Evolutionary conservation across 2,888 invertebrate genomes (phyloP).

Genomic region (Polydrusus pterygomalis): DNA sequence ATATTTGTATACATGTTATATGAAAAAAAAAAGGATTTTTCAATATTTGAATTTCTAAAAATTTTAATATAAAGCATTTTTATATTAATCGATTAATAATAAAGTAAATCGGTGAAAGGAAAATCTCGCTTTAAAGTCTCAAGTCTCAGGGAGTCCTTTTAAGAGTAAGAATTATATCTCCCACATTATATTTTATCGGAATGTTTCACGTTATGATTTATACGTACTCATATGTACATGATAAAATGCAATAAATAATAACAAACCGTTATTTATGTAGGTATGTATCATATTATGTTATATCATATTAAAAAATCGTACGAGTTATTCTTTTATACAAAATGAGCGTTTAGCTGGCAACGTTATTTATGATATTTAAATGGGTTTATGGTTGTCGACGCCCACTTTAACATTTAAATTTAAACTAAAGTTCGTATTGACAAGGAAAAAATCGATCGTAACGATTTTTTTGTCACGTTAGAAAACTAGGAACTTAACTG

Average conservation of each 20-base stretch:
- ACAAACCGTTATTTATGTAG: slow-evolving; percentile 4
- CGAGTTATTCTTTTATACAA: not conserved
- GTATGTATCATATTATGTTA: not conserved
- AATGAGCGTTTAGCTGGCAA: not conserved
- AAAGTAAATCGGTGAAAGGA: too few species aligned
- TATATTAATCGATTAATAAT: too few species aligned
- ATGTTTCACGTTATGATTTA: not conserved
- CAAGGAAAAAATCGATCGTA: not conserved
- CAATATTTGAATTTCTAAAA: too few species aligned
- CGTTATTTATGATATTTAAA: slow-evolving; percentile 8
- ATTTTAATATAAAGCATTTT: too few species aligned
- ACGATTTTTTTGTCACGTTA: too few species aligned
- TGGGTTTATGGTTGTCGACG: slow-evolving; percentile 2
- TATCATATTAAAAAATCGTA: slow-evolving; percentile 6
- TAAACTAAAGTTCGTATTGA: not conserved
- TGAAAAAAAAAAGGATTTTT: too few species aligned
- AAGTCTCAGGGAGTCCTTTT: too few species aligned
- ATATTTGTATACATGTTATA: too few species aligned
- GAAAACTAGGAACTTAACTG: too few species aligned
- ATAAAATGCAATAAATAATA: slow-evolving; percentile 1
- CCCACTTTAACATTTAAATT: not conserved
- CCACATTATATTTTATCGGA: slow-evolving; percentile 7
- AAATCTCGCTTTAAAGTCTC: too few species aligned
- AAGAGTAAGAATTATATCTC: not conserved
- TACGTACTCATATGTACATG: not conserved